Conservation (phyloP, 1,140 invertebrate species). For the Homarus americanus region DNA sequence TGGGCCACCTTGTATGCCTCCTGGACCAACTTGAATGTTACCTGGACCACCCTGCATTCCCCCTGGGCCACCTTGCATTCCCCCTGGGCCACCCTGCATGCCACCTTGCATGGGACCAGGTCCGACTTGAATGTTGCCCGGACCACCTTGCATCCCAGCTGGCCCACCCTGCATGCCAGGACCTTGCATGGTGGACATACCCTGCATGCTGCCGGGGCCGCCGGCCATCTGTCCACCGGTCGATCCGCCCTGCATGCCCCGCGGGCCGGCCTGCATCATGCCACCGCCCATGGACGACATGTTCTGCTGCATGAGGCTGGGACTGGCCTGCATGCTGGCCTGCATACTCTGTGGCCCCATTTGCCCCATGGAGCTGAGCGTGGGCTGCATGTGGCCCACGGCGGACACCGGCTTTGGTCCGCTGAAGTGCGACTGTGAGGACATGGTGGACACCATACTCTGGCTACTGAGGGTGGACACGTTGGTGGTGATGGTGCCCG, state of each 20-base stretch:
- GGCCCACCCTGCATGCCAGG: conserved; percentile 54
- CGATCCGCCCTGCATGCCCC: conserved; percentile 35
- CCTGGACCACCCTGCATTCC: conserved; percentile 35
- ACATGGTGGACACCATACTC: not conserved
- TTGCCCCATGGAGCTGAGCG: conserved; percentile 14
- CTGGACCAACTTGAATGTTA: conserved; percentile 46
- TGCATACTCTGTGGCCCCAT: conserved; percentile 28
- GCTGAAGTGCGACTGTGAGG: conserved; percentile 38
- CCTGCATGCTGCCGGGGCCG: conserved; percentile 57
- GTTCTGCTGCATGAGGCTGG: conserved; percentile 63
- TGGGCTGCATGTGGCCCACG: conserved; percentile 46
- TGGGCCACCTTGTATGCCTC: conserved; percentile 53
- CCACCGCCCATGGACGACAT: conserved; percentile 60
- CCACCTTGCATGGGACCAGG: conserved; percentile 51
- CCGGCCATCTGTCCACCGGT: conserved; percentile 28
- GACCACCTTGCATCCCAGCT: conserved; percentile 42
- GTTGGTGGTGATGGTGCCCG: conserved; percentile 24
- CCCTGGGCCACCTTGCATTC: conserved; percentile 39
- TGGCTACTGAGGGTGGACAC: not conserved
- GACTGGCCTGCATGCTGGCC: not conserved
- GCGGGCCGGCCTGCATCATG: conserved; percentile 68
- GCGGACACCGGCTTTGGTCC: conserved; percentile 48
- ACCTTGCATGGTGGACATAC: conserved; percentile 35
- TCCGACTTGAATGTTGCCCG: conserved; percentile 48
- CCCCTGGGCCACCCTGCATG: conserved; percentile 52